Base-by-base conservation (phyloP, 2,797 vertebrate species). In the Catostomus latipinnis region DNA sequence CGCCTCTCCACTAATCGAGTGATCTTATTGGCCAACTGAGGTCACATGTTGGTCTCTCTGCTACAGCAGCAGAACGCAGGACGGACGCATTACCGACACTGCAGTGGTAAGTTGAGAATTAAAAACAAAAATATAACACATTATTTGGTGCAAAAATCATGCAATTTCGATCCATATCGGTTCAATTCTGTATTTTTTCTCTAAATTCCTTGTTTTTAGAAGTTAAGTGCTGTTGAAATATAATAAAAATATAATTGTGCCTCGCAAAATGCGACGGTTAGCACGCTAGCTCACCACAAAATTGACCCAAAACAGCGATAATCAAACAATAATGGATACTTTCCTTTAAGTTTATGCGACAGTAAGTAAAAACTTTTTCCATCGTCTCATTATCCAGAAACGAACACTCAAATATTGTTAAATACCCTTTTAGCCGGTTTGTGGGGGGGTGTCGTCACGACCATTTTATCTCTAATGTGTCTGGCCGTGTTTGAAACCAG, bases 401-500 rank as follows among this genome's bases (percentile, higher is more conserved):
- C 9, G 1, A 13, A 0, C 6, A n/a, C 13, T 57, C 14, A 0
- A 3, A 4, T 45, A 6, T 1, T 0, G 6, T 13, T 53, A 54
- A 6, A 43, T 34, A 0, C 0, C 1, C 13, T 48, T 34, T 48
- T 75, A 1, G 1, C 18, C 9, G 45, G 50, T 75, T 74, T 66
- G 6, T 18, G 53, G 74, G 62, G 45, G 67, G 74, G 62, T 18
- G 16, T 18, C 16, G 62, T 67, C 53, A 57, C 62, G 74, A 76
- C 74, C 74, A 76, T 76, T 76, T 76, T 76, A 66, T 48, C n/a
- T 75, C 13, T 61, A 5, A 10, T 13, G n/a, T 53, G 9, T 62
- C 0, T 22, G 8, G 0, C 12, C 14, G 52, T n/a, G 43, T 22
- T 11, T 67, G 6, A 0, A 22, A 22, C 5, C 1, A 11, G 2